phyloP scores from a whole-genome alignment of 2,113 vertebrate species.

The Eupsittula cactorum region DNA sequence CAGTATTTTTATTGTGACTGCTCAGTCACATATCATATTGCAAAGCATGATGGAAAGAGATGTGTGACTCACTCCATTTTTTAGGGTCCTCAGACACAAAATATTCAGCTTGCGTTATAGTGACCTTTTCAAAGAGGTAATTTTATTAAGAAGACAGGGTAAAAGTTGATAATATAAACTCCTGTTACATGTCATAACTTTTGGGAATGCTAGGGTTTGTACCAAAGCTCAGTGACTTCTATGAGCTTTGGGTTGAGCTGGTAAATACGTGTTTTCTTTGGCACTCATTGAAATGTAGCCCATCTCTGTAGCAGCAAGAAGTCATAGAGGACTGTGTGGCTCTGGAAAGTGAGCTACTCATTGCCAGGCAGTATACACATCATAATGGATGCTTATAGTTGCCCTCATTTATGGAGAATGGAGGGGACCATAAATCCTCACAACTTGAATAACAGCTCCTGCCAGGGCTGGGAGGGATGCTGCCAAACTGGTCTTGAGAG shows the following conservation, averaged over 20 bases:
- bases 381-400: background rate
- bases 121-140: background rate
- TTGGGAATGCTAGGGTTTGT: background rate
- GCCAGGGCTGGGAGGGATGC: background rate
- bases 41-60: background rate
- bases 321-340: accelerated
- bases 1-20: background rate
- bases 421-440: background rate
- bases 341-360: background rate
- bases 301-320: background rate
- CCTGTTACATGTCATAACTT: background rate
- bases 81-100: background rate
- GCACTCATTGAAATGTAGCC: background rate
- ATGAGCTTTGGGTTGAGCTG: background rate
- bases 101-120: background rate
- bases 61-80: background rate
- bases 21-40: background rate
- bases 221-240: background rate
- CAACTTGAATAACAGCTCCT: background rate
- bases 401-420: background rate
- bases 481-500: background rate
- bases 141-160: background rate
- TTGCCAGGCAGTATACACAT: background rate
- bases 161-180: background rate
- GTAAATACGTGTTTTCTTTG: background rate